A percentile compares a stretch with the other conserved stretches of the same genome.
Conservation (phyloP, 2,797 vertebrate species). For the Poeciliopsis infans region DNA sequence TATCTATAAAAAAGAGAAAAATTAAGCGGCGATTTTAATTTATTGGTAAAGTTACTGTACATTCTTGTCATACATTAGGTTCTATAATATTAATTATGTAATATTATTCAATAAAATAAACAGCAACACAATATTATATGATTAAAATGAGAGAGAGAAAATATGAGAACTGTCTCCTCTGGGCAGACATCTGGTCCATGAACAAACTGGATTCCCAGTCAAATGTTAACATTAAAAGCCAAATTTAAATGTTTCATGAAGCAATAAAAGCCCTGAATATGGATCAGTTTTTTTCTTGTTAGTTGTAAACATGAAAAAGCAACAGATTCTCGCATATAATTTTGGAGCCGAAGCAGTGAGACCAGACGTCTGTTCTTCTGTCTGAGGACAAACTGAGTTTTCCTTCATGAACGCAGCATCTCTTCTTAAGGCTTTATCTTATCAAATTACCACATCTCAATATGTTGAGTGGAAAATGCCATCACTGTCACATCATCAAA, state of each 20-base stretch:
- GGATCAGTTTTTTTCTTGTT: background rate
- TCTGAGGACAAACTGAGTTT: background rate
- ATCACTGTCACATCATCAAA: background rate
- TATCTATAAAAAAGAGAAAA: background rate
- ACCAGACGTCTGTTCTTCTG: background rate
- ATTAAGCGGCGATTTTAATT: background rate
- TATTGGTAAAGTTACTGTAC: background rate
- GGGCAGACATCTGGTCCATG: background rate
- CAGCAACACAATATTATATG: background rate
- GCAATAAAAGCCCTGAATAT: background rate
- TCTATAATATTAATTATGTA: background rate
- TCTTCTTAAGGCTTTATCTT: background rate
- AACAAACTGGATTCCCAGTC: background rate
- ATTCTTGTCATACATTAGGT: background rate
- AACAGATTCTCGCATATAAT: background rate
- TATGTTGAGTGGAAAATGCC: background rate
- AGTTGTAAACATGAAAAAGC: background rate
- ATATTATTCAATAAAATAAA: background rate
- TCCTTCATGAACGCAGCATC: background rate
- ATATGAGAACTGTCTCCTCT: background rate
- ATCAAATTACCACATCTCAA: background rate
- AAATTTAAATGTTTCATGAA: background rate
- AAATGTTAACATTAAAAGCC: background rate
- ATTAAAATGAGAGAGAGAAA: background rate
- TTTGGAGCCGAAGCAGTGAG: background rate